Base-by-base conservation (phyloP, 2,797 vertebrate species). In the Artibeus jamaicensis region DNA sequence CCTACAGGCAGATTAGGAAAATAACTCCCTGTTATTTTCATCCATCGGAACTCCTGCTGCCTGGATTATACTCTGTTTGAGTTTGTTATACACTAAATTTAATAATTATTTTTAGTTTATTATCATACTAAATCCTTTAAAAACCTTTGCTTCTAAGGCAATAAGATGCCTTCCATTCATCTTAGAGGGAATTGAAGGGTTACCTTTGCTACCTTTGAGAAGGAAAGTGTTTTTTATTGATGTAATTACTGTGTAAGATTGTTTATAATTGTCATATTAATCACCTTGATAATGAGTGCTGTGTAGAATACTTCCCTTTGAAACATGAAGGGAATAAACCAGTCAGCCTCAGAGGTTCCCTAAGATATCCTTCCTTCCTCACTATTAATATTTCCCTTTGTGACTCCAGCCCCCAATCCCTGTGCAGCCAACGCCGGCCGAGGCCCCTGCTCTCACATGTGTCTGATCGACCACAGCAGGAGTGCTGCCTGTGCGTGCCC, bases 371-470 rank as follows among this genome's bases (percentile, higher is more conserved):
- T 79, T 73, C 34, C 48, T 91, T 77, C 1, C 84, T 78, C 70
- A 86, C 84, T 90, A 6, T 92, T 77, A 83, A 32, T 77, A 6
- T 97, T 93, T 96, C 68, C 18, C 90, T 89, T 24, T 94, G 84
- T 89, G 32, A 95, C 98, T 98, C 42, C 98, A 99, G 99, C 99
- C 93, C 98, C 99, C 48, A 99, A 99, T 98, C 99, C 99, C 0
- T 99, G 99, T 37, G 98, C 99, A 91, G 99, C 98, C 88, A 99
- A 99, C 92, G 98, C 98, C 16, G 99, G 99, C 97, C 99, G 98
- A 97, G 99, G 99, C 32, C 99, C 99, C 5, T 99, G 99, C 97
- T 99, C 99, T 32, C 99, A 99, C 98, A 99, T 99, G 98, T 99
- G 99, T 94, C 99, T 99, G 98, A 99, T 99, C 98, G 99, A 97